These are phyloP conservation scores for Cephalopholis sonnerati DNA, from an alignment of 2,113 vertebrate species.

Conservation along the genomic window DNA sequence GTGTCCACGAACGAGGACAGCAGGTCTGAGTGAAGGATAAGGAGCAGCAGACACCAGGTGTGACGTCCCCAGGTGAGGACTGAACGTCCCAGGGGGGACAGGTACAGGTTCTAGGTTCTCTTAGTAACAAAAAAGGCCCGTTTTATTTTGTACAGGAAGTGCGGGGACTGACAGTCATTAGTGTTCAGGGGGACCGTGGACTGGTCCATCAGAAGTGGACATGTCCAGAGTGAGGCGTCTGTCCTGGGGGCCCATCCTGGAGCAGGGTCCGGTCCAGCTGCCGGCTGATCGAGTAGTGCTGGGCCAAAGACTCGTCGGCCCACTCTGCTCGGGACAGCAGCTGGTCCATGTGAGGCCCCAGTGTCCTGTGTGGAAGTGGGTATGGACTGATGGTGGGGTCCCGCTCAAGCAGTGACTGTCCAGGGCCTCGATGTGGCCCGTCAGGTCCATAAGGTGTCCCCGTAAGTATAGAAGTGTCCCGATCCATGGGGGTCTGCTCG, in stretches of 20 bases:
- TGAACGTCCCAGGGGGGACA: no score
- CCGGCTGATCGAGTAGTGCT: slow-evolving; percentile 50
- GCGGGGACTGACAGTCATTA: background rate
- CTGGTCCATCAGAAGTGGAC: slow-evolving; percentile 47
- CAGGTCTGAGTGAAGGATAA: no score
- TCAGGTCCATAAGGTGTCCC: slow-evolving; percentile 34
- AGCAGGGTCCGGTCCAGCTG: slow-evolving; percentile 45
- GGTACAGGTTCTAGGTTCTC: no score
- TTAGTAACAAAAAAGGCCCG: no score
- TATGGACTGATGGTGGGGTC: slow-evolving; percentile 39
- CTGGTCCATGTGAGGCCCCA: slow-evolving; percentile 61
- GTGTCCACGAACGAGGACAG: no score
- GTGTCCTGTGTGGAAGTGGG: slow-evolving; percentile 28
- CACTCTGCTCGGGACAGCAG: slow-evolving; percentile 57
- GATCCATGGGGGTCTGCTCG: slow-evolving; percentile 41
- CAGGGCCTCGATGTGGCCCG: slow-evolving; percentile 13
- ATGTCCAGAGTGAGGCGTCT: slow-evolving; percentile 43
- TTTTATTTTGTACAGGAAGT: background rate
- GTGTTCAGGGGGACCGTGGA: background rate
- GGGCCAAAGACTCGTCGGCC: slow-evolving; percentile 40
- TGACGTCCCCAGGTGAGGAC: no score
- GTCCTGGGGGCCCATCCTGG: slow-evolving; percentile 24
- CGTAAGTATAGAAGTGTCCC: slow-evolving; percentile 5
- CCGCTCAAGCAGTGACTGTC: slow-evolving; percentile 38
- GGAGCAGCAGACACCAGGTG: no score